Percentiles rank a stretch among this genome's conserved stretches.
These are phyloP conservation scores for Balanococcus diminutus DNA, from an alignment of 2,888 invertebrate species.

Conservation along the genomic window DNA sequence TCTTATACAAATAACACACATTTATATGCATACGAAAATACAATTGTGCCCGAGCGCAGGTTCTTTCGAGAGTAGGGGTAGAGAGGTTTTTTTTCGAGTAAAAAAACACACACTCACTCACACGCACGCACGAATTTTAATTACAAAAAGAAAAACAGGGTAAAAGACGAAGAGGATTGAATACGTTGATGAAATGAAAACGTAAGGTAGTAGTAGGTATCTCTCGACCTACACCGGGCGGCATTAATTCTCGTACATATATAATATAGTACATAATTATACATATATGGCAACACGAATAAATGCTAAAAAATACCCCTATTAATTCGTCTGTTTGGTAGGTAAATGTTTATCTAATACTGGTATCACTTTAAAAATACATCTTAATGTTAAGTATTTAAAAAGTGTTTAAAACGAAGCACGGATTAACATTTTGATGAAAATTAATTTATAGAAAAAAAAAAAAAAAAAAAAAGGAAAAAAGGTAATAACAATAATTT, in stretches of 20 bases:
- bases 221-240: not conserved
- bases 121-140: not conserved
- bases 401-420: constrained; percentile 40
- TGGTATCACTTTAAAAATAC: constrained; percentile 48
- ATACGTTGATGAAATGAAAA: not conserved
- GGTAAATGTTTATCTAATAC: constrained; percentile 41
- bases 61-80: not conserved
- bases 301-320: constrained; percentile 22
- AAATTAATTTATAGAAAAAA: constrained; percentile 37
- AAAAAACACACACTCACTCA: no score
- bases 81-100: not conserved
- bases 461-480: not conserved
- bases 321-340: constrained; percentile 6
- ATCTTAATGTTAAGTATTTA: constrained; percentile 24
- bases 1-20: constrained; percentile 18
- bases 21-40: not conserved
- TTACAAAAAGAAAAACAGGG: not conserved
- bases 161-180: not conserved
- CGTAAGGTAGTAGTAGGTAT: not conserved
- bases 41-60: not conserved
- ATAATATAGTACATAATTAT: not conserved
- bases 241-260: constrained; percentile 20
- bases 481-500: constrained; percentile 15
- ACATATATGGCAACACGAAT: constrained; percentile 49
- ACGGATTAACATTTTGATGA: constrained; percentile 36